phyloP scores from a whole-genome alignment of 2,113 vertebrate genomes.

The Xiphophorus couchianus region DNA sequence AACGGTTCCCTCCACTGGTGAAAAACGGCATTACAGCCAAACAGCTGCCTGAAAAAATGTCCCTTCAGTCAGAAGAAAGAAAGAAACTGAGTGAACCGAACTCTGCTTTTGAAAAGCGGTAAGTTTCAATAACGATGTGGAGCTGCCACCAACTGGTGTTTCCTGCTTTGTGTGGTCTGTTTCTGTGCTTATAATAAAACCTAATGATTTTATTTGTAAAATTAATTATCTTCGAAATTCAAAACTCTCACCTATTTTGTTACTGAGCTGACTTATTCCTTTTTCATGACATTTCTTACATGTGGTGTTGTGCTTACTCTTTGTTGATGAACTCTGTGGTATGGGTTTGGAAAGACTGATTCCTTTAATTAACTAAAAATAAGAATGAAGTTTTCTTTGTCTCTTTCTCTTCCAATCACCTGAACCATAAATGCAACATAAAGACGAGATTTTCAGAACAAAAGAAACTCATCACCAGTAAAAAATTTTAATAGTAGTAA shows the following conservation, averaged over 20 bases:
- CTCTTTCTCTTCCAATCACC: too few species aligned
- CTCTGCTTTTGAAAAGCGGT: conserved; percentile 50
- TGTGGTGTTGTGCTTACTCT: neutral
- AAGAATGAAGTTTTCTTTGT: too few species aligned
- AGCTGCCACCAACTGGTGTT: conserved; percentile 5
- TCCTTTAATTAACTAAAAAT: neutral
- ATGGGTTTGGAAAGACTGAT: neutral
- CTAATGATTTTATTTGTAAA: conserved; percentile 6
- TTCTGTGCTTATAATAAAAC: neutral
- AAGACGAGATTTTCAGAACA: too few species aligned
- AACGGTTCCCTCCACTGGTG: conserved; percentile 24
- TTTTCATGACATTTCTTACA: neutral
- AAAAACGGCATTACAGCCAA: conserved; percentile 11
- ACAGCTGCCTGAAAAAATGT: neutral
- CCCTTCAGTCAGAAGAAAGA: conserved; percentile 36
- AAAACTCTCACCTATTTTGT: neutral
- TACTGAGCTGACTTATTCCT: neutral
- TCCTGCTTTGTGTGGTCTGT: neutral
- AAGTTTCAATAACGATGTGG: conserved; percentile 44
- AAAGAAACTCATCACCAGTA: too few species aligned
- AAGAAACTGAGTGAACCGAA: conserved; percentile 6
- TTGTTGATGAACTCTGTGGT: neutral
- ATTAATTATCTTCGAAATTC: neutral
- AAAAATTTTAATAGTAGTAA: neutral
- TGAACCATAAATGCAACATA: too few species aligned